Base-by-base conservation (phyloP, 2,797 vertebrate species). In the Pteropus rufus region DNA sequence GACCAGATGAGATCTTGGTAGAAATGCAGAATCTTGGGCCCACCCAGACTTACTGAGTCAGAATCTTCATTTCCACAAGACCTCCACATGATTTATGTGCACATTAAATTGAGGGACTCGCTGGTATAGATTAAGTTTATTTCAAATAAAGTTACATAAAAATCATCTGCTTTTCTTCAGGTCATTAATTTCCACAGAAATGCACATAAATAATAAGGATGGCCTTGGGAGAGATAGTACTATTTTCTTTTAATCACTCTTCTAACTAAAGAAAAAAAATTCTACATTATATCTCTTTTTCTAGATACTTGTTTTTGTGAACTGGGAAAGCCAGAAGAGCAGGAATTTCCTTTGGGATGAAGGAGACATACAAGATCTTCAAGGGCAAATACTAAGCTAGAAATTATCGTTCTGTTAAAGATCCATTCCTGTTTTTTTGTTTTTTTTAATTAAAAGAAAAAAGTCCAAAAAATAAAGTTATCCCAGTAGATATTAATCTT, bases 371-470 rank as follows among this genome's bases (percentile, higher is more conserved):
- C 31, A 79, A 83, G 64, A 67, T 44, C 65, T 84, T 87, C 56
- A 88, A 95, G 31, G 82, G 23, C 34, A 79, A 89, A 89, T 41
- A 39, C 44, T 36, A 89, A 75, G n/a, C 26, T 91, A 49, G n/a
- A 34, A 89, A 94, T 84, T 75, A 91, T 34, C 91, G 24, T 73
- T 81, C 80, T 86, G 26, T 79, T 86, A 86, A 92, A 96, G 92
- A 89, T 83, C 2, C 14, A 85, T 89, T 93, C 64, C 44, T 93
- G 34, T 29, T 49, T 6, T 54, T 39, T 58, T 34, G 34, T 34
- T 62, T 62, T 44, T 64, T 65, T 49, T 16, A 46, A 64, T 46
- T 49, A 34, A 24, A 65, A 24, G 29, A 85, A 60, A 62, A 54
- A 89, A 64, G 52, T 79, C 19, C 58, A 79, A 92, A 81, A 18